Base-by-base conservation (phyloP, 2,888 invertebrate species). In the Phragmatobia fuliginosa region DNA sequence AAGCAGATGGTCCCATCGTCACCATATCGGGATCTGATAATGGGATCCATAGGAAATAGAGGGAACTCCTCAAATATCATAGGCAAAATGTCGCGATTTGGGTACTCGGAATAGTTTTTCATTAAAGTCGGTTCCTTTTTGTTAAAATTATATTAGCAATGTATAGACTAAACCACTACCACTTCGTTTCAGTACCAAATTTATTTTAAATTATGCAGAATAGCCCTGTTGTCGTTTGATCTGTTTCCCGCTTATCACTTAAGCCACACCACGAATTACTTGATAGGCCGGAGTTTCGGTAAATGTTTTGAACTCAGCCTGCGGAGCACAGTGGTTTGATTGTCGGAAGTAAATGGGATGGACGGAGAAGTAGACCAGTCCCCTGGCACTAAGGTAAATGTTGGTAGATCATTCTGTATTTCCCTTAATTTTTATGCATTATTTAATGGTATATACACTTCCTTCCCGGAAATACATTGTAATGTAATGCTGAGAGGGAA, bases 231-330 rank as follows among this genome's bases (percentile, higher is more conserved):
- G n/a, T n/a, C 1, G 3, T 49, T n/a, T n/a, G 28, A 11, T 16
- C 2, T 6, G 11, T 14, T 1, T 21, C 14, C 8, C 41, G 32
- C n/a, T 52, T 16, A 32, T 73, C 77, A 75, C 28, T 6, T 87
- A 68, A 0, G 74, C 84, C 85, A 77, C 31, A 58, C 68, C 69
- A 78, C 86, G 89, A 91, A 92, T 92, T 92, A 92, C 92, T 91
- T 90, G 92, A 92, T 87, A 87, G 90, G 90, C 87, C 89, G 86
- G 86, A 86, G 90, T 87, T 90, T 90, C 82, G 85, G 78, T 83
- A 90, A 91, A 91, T 88, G 90, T 90, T 91, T 88, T 87, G 88
- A 77, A 89, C 87, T 87, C 87, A 83, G 88, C 87, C 84, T 68
- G 62, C 72, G 72, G 76, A 74, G 76, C 72, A 72, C 86, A 71